Evolutionary conservation across 1,140 invertebrate species (phyloP).

Genomic region (Bombus balteatus): DNA sequence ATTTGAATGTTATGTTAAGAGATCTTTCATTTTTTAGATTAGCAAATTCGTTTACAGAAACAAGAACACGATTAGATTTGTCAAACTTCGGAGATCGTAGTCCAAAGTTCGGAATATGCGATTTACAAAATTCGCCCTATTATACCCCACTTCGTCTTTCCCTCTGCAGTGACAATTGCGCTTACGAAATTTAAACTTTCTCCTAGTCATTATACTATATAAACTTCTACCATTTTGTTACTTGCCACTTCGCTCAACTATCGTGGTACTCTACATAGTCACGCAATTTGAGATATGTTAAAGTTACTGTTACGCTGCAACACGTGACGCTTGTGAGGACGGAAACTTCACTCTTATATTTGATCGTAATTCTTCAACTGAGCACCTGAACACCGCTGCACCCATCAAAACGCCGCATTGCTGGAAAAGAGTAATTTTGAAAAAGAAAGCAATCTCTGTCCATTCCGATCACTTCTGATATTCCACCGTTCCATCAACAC

Average conservation of each 20-base stretch:
- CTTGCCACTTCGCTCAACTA: neutral
- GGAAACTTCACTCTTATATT: neutral
- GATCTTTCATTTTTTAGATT: too few relatives aligned
- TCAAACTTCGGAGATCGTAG: neutral
- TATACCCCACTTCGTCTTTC: too few relatives aligned
- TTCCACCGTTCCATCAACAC: too few relatives aligned
- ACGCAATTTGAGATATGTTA: neutral
- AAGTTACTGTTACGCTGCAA: neutral
- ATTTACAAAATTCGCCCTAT: too few relatives aligned
- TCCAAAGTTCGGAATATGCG: neutral
- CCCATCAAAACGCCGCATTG: too few relatives aligned
- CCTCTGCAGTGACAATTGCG: neutral
- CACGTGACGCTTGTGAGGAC: neutral
- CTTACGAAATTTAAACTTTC: neutral
- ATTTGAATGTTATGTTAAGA: too few relatives aligned
- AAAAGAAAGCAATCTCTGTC: too few relatives aligned
- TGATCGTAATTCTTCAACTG: neutral
- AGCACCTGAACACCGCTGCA: too few relatives aligned
- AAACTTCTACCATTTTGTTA: neutral
- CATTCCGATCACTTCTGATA: too few relatives aligned
- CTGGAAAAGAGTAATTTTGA: too few relatives aligned
- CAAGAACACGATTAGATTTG: too few relatives aligned
- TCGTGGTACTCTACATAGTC: neutral
- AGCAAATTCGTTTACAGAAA: too few relatives aligned
- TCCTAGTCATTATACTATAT: neutral